Conservation (phyloP, 1,140 invertebrate genomes). For the Holotrichia oblita region DNA sequence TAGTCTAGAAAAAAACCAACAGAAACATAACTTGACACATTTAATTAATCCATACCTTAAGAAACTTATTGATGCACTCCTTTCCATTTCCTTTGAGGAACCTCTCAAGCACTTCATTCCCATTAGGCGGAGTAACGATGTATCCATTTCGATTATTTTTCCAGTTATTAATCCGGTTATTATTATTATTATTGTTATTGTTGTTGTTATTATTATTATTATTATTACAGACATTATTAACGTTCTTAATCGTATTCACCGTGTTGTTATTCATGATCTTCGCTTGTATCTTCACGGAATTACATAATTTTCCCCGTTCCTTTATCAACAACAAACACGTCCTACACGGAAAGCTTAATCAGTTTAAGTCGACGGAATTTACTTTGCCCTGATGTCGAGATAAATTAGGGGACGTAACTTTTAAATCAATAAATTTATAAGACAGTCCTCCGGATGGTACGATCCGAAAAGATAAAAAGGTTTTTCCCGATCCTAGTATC, state of each 20-base stretch:
- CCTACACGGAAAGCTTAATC: background rate
- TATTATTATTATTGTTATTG: constrained; percentile 11
- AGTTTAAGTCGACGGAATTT: background rate
- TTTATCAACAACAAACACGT: background rate
- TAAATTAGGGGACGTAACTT: background rate
- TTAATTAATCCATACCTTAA: constrained; percentile 24
- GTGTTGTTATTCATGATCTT: background rate
- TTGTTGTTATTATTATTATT: background rate
- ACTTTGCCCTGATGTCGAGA: background rate
- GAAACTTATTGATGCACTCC: constrained; percentile 29
- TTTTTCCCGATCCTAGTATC: background rate
- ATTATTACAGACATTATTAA: background rate
- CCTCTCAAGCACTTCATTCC: background rate
- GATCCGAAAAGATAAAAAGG: background rate
- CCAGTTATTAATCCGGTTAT: background rate
- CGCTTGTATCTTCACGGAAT: background rate
- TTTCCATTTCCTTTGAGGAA: constrained; percentile 34
- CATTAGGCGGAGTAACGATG: background rate
- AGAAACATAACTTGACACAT: too few species aligned
- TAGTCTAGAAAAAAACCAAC: too few species aligned
- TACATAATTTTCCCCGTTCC: background rate
- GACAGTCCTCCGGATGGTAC: background rate
- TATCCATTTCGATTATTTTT: background rate
- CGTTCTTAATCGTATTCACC: background rate
- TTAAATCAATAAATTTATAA: background rate